phyloP scores from a whole-genome alignment of 1,140 invertebrate genomes.

The Cotesia chilonis region DNA sequence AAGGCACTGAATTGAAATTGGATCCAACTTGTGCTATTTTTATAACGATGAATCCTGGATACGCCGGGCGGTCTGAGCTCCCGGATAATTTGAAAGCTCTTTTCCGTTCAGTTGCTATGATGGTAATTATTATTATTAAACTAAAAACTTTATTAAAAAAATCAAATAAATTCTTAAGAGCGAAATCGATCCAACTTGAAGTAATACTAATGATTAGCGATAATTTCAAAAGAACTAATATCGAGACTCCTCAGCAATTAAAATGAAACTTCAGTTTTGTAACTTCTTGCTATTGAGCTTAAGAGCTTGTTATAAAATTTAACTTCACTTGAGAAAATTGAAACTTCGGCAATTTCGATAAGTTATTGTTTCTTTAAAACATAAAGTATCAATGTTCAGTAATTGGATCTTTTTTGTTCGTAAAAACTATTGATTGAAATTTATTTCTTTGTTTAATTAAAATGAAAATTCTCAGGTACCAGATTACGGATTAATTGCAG shows the following conservation, averaged over 20 bases:
- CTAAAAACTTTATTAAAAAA: neutral
- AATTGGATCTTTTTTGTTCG: neutral
- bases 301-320: no score
- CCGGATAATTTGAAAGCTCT: constrained; percentile 96
- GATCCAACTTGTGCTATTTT: constrained; percentile 94
- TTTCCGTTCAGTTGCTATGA: constrained; percentile 97
- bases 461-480: constrained; percentile 71
- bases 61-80: constrained; percentile 89
- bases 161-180: neutral
- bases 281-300: no score
- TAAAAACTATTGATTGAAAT: neutral
- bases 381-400: no score
- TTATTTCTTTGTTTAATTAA: neutral
- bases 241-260: no score
- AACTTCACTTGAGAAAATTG: no score
- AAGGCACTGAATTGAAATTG: constrained; percentile 86
- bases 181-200: no score
- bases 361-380: no score
- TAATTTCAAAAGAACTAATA: no score
- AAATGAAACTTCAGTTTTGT: no score
- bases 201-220: no score
- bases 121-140: constrained; percentile 68
- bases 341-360: no score
- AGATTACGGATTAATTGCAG: constrained; percentile 93
- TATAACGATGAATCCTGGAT: constrained; percentile 96